Evolutionary conservation across 1,140 invertebrate genomes (phyloP), one percentile per base, ranked within the genome.

Genomic region (Anastrepha ludens): DNA sequence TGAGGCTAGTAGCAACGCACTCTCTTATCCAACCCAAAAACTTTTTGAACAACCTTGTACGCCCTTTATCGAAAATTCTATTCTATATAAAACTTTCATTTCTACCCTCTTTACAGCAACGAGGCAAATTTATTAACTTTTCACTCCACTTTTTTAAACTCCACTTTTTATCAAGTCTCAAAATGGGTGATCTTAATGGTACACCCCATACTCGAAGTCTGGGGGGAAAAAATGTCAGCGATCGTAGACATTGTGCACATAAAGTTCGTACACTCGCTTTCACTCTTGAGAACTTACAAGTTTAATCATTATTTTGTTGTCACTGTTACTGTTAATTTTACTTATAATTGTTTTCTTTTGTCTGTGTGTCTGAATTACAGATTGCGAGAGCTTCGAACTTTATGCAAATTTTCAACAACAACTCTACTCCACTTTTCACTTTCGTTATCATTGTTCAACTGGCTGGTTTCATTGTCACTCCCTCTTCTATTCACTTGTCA

Each of bases 391-490:
- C 47, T 58, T 55, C 20, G 39, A 55, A 58, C 20, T 81, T 50
- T 81, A 81, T 81, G 74, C 74, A 81, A 81, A 81, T 58, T 81
- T 20, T 74, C 15, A 5, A 47, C 2, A 41, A 29, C 70, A 17
- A 55, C 47, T 50, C 44, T 41, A 41, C 2, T 64, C n/a, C 62
- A 20, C 64, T 74, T 81, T 55, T 47, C 74, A 55, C 17, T 20
- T 81, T 81, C 74, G 74, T 29, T 55, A 58, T 81, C 47, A 81
- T 81, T 81, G 47, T 81, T 55, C 7, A 64, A n/a, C 11, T 29
- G 29, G 44, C 2, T 7, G 44, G 47, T 81, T 29, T 55, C 41
- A 2, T 1, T 81, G 8, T 50, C 15, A 9, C 50, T 6, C 13
- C 5, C 41, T 3, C 41, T 74, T 74, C 44, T 74, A 47, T 74